A percentile compares a stretch with the other conserved stretches of the same genome.
These are phyloP conservation scores for Pocota personata DNA, from an alignment of 2,888 invertebrate species.

Conservation along the genomic window DNA sequence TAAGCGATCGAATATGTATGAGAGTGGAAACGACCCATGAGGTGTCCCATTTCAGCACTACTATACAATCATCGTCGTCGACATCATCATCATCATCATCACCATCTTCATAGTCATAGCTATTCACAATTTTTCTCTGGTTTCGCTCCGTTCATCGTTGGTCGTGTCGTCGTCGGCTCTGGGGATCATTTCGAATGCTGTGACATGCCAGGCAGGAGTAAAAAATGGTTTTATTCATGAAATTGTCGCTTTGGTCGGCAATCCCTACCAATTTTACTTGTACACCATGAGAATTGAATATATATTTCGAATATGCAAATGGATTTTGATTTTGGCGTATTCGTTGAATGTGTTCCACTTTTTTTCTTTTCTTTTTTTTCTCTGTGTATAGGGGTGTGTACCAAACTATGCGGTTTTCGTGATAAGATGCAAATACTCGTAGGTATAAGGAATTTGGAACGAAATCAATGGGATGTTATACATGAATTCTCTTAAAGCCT, in stretches of 20 bases:
- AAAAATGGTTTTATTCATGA: conserved; percentile 73
- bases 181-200: conserved; percentile 65
- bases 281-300: conserved; percentile 65
- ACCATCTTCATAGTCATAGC: conserved; percentile 43
- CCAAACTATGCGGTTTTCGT: neutral
- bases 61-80: conserved; percentile 52
- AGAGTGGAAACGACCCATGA: conserved; percentile 59
- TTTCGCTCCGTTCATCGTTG: conserved; percentile 4
- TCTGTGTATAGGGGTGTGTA: neutral
- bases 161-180: conserved; percentile 54
- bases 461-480: no score
- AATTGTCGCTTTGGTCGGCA: conserved; percentile 71
- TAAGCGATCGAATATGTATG: conserved; percentile 70
- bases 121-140: conserved; percentile 58
- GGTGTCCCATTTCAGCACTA: conserved; percentile 64
- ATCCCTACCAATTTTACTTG: conserved; percentile 67
- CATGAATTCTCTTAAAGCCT: neutral
- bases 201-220: conserved; percentile 56
- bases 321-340: conserved; percentile 44
- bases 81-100: conserved; percentile 47
- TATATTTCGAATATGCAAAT: conserved; percentile 65
- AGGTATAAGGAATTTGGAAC: no score
- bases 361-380: neutral
- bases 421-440: conserved; percentile 15
- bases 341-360: conserved; percentile 1